A percentile compares a stretch with the other conserved stretches of the same genome.
These are phyloP conservation scores for Eustalomyia histrio DNA, from an alignment of 2,888 invertebrate species.

Conservation along the genomic window DNA sequence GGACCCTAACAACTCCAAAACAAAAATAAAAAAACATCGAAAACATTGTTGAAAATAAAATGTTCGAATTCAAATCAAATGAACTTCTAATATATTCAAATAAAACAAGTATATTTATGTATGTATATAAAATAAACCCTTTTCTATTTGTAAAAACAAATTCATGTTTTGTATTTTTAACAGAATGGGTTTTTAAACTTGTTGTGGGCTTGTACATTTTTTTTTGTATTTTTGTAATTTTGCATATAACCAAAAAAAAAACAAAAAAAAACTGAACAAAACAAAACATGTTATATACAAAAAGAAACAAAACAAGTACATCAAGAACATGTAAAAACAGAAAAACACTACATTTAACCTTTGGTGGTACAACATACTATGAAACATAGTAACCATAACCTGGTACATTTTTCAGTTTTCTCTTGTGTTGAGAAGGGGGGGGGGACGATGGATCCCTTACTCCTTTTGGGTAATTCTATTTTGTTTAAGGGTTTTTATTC, in stretches of 20 bases:
- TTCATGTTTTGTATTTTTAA: slow-evolving; percentile 39
- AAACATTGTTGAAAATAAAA: too few relatives aligned
- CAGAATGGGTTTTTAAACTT: slow-evolving; percentile 35
- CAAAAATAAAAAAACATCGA: too few relatives aligned
- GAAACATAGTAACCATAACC: slow-evolving; percentile 45
- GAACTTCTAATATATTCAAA: neutral
- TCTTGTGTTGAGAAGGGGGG: neutral
- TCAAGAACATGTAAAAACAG: slow-evolving; percentile 52
- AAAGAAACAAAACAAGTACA: slow-evolving; percentile 46
- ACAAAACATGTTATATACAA: slow-evolving; percentile 38
- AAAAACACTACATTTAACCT: slow-evolving; percentile 62
- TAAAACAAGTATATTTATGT: slow-evolving; percentile 4
- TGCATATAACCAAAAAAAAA: slow-evolving; percentile 30
- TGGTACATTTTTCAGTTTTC: slow-evolving; percentile 6
- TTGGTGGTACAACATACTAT: slow-evolving; percentile 48
- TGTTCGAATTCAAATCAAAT: slow-evolving; percentile 38
- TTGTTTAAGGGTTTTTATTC: slow-evolving; percentile 50
- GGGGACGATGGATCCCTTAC: slow-evolving; percentile 20
- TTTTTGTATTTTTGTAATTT: slow-evolving; percentile 19
- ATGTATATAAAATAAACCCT: slow-evolving; percentile 13
- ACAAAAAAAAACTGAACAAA: slow-evolving; percentile 3
- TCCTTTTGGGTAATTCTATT: slow-evolving; percentile 23
- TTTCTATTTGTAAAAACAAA: slow-evolving; percentile 5
- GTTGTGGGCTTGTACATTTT: slow-evolving; percentile 54
- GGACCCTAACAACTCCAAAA: too few relatives aligned